phyloP scores from a whole-genome alignment of 2,113 vertebrate genomes.

The Motacilla tschutschensis region DNA sequence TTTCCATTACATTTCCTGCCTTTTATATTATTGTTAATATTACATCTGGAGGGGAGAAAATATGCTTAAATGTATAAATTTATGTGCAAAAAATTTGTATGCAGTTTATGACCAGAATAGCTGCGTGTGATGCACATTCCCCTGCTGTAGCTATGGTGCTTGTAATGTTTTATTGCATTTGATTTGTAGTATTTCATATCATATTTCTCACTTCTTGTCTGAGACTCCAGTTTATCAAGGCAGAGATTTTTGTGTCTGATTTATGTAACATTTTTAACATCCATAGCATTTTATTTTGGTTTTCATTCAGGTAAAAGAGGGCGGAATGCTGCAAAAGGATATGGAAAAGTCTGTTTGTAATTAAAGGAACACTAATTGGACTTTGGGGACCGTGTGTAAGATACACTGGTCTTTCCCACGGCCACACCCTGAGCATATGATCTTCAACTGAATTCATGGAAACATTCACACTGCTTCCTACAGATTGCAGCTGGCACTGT shows the following conservation, averaged over 20 bases:
- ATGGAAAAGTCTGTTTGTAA: slow-evolving; percentile 56
- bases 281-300: slow-evolving; percentile 9
- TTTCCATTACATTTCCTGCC: not conserved
- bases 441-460: slow-evolving; percentile 49
- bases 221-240: not conserved
- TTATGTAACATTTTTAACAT: not conserved
- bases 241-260: not conserved
- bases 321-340: slow-evolving; percentile 45
- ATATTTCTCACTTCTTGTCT: not conserved
- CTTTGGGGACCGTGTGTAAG: slow-evolving; percentile 42
- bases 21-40: not conserved
- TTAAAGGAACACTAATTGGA: slow-evolving; percentile 51
- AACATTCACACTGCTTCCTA: slow-evolving; percentile 30
- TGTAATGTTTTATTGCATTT: not conserved
- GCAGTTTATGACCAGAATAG: not conserved
- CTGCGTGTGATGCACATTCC: not conserved
- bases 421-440: slow-evolving; percentile 57
- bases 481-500: slow-evolving; percentile 42
- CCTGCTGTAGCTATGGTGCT: not conserved
- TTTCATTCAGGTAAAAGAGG: slow-evolving; percentile 35
- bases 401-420: slow-evolving; percentile 46
- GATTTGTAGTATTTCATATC: not conserved
- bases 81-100: not conserved
- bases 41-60: not conserved
- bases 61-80: not conserved